These are phyloP conservation scores for Crepidodera aurea DNA, from an alignment of 2,888 invertebrate species.

Conservation along the genomic window DNA sequence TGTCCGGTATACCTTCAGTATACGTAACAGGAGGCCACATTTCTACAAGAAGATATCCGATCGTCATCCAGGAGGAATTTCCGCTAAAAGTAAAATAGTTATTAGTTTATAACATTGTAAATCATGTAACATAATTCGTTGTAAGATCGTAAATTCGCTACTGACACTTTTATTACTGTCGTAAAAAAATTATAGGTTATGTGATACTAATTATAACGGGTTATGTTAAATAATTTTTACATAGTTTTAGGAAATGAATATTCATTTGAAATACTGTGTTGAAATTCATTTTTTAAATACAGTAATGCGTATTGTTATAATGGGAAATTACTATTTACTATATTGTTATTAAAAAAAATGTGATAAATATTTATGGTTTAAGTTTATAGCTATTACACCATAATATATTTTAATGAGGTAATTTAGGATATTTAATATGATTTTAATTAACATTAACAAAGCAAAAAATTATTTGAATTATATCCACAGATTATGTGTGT, in stretches of 20 bases:
- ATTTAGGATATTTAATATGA: not conserved
- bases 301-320: not conserved
- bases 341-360: no score
- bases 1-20: conserved; percentile 99
- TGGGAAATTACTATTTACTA: not conserved
- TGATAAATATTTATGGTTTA: no score
- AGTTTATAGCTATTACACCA: not conserved
- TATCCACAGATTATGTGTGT: not conserved
- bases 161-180: not conserved
- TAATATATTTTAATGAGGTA: conserved; percentile 1
- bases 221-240: conserved; percentile 17
- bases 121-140: conserved; percentile 7
- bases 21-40: conserved; percentile 98
- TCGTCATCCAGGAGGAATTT: not conserved
- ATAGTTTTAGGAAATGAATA: conserved; percentile 10
- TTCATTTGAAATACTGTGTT: not conserved
- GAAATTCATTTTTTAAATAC: not conserved
- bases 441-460: not conserved
- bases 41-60: conserved; percentile 62
- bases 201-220: conserved; percentile 7
- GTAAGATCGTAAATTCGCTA: conserved; percentile 1
- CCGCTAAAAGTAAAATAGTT: not conserved
- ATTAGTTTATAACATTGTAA: conserved; percentile 8
- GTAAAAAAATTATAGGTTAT: conserved; percentile 12
- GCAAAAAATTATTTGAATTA: not conserved